Base-by-base conservation (phyloP, 1,140 invertebrate species). In the Neodiprion virginianus region DNA sequence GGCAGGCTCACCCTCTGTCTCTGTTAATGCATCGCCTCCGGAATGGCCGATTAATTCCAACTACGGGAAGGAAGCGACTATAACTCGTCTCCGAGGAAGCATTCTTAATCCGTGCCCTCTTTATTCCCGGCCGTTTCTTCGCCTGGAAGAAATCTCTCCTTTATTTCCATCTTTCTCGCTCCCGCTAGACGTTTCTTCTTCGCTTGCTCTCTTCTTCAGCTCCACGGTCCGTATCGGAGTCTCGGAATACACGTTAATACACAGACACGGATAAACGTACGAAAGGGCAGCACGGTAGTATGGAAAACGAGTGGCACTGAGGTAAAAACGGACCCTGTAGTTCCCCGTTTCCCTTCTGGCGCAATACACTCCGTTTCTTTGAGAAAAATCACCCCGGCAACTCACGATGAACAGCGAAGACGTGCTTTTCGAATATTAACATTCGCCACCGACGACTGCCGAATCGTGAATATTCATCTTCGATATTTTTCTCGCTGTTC, bases 11-110 rank as follows among this genome's bases (percentile, higher is more conserved):
- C 78, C 80, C 79, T 81, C 79, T 84, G 80, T 85, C 83, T 83
- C 82, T 83, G 85, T 86, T 87, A 87, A 86, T 87, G 84, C 84
- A 87, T 86, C 82, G 85, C 82, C 82, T 80, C 80, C 80, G 82
- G 81, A 87, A 87, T 86, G 82, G 84, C 86, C 86, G 86, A 87
- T 87, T 87, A 87, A 87, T 87, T 87, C 85, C 82, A 85, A 86
- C 84, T 86, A 86, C 83, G 83, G 85, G 79, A 86, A 87, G 85
- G 82, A 86, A 86, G 82, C 84, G 85, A 87, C 85, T 85, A 87
- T 86, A 86, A 86, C 84, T 87, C 86, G 86, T 87, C 86, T 86
- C 85, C 81, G 84, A 86, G 84, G 85, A 86, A 87, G 85, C 85
- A 87, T 87, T 87, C 86, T 86, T 87, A 87, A 87, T 87, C 86